phyloP scores from a whole-genome alignment of 2,888 invertebrate species.

The Eristalis pertinax region DNA sequence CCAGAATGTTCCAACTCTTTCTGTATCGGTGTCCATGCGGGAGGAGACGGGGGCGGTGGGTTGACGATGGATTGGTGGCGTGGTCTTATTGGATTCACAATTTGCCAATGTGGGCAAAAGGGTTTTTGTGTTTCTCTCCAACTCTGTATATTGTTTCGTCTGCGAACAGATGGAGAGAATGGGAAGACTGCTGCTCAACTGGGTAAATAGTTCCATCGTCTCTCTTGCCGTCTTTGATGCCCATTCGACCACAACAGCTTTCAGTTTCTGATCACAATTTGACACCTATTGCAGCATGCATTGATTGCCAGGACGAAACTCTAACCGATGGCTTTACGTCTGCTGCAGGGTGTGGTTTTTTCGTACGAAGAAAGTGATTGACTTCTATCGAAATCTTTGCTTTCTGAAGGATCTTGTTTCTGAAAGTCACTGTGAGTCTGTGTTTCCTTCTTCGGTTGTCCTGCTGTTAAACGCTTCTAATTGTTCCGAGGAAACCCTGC shows the following conservation, averaged over 20 bases:
- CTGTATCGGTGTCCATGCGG: background rate
- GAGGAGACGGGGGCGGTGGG: background rate
- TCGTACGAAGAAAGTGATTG: too few species aligned
- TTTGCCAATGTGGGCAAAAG: constrained; percentile 24
- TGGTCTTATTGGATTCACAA: constrained; percentile 17
- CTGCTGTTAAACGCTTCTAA: too few species aligned
- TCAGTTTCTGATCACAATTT: constrained; percentile 22
- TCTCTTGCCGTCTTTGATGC: constrained; percentile 2
- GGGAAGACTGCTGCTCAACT: constrained; percentile 18
- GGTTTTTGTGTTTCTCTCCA: constrained; percentile 42
- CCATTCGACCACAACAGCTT: constrained; percentile 9
- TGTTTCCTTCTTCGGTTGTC: too few species aligned
- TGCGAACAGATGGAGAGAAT: too few species aligned
- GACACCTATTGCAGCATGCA: too few species aligned
- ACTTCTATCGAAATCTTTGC: too few species aligned
- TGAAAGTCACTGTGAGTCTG: too few species aligned
- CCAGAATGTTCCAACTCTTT: constrained; percentile 49
- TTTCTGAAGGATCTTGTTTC: too few species aligned
- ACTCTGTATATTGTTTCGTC: background rate
- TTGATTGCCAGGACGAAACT: background rate
- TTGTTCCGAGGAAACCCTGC: too few species aligned
- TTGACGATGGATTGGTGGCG: background rate
- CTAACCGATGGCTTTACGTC: background rate
- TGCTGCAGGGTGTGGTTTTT: background rate
- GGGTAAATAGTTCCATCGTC: constrained; percentile 33